phyloP scores from a whole-genome alignment of 2,888 invertebrate genomes.

The Leptinotarsa juncta region DNA sequence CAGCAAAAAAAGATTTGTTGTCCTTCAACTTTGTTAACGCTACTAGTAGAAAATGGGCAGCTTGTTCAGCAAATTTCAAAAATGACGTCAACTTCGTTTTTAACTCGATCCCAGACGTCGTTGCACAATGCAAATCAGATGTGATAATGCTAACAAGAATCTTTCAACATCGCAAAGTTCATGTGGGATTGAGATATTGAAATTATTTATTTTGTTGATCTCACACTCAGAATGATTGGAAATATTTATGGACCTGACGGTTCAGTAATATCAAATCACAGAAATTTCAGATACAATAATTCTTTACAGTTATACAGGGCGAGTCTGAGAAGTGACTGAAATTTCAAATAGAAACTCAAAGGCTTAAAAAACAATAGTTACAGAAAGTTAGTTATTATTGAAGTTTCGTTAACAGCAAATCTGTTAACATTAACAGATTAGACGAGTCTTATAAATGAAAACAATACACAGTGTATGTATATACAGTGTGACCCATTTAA shows the following conservation, averaged over 20 bases:
- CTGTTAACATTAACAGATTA: too few species aligned
- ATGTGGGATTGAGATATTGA: slow-evolving; percentile 3
- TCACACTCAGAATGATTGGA: neutral
- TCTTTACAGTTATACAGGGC: too few species aligned
- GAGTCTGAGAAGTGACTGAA: too few species aligned
- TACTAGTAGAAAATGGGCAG: neutral
- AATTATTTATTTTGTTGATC: slow-evolving; percentile 3
- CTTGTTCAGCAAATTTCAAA: neutral
- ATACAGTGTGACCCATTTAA: too few species aligned
- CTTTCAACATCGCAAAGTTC: neutral
- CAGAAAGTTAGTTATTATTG: too few species aligned
- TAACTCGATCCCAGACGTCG: neutral
- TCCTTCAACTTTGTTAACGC: slow-evolving; percentile 24
- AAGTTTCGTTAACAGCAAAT: too few species aligned
- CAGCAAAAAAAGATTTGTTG: slow-evolving; percentile 14
- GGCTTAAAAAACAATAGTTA: too few species aligned
- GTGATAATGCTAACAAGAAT: slow-evolving; percentile 6
- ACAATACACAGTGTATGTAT: too few species aligned
- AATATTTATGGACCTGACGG: neutral
- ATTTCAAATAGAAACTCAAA: too few species aligned
- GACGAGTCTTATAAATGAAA: too few species aligned
- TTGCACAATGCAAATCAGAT: slow-evolving; percentile 6
- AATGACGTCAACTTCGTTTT: slow-evolving; percentile 1
- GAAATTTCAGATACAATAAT: too few species aligned
- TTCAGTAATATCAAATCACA: too few species aligned